Evolutionary conservation across 2,113 vertebrate species (phyloP).

Genomic region (Malurus elegans): DNA sequence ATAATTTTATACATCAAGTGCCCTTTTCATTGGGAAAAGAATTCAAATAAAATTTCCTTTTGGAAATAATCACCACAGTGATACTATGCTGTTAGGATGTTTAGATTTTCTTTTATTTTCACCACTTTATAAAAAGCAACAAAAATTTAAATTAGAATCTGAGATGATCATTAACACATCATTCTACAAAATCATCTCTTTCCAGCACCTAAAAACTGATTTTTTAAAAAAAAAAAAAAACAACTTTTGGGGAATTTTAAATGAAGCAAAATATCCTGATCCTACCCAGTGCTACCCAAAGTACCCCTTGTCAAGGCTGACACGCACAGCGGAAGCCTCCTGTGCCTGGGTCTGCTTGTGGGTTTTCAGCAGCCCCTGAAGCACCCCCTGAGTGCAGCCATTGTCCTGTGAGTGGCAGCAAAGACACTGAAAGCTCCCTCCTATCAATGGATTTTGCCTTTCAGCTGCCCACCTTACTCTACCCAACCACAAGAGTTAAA

Average conservation of each 20-base stretch:
- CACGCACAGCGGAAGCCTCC: not conserved
- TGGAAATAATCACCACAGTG: not conserved
- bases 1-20: not conserved
- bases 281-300: not conserved
- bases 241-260: not conserved
- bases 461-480: not conserved
- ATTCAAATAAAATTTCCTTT: not conserved
- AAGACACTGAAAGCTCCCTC: not conserved
- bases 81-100: not conserved
- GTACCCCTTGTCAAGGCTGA: not conserved
- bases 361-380: not conserved
- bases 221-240: not conserved
- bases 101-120: not conserved
- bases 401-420: not conserved
- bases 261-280: not conserved
- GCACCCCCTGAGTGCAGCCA: not conserved
- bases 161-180: not conserved
- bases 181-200: not conserved
- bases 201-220: not conserved
- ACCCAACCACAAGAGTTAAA: not conserved
- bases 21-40: not conserved
- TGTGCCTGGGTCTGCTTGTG: not conserved
- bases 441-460: not conserved
- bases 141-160: not conserved
- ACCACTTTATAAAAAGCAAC: not conserved